Conservation (phyloP, 2,113 vertebrate species). For the Plecturocebus donacophilus region DNA sequence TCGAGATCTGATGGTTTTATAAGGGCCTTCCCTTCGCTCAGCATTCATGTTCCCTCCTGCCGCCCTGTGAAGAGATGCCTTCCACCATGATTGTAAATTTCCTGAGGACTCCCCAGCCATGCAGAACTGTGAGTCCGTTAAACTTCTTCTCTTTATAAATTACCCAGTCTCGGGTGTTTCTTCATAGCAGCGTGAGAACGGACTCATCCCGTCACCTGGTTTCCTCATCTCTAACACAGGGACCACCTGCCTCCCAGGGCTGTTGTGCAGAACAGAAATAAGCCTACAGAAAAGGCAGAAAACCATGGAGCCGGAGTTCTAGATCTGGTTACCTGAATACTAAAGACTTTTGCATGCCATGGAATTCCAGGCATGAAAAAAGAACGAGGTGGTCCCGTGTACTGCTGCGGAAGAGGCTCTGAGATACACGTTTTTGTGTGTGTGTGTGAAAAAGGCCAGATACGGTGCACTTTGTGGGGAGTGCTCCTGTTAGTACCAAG, state of each 20-base stretch:
- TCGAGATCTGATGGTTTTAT: too few species aligned
- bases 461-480: too few species aligned
- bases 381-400: background rate
- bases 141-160: too few species aligned
- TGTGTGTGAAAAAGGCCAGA: background rate
- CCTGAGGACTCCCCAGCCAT: too few species aligned
- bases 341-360: background rate
- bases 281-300: rapidly evolving
- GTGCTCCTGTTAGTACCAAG: background rate
- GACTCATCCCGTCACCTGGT: too few species aligned
- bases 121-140: too few species aligned
- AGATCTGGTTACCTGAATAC: background rate
- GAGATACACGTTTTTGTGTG: background rate
- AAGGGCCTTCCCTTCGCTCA: too few species aligned
- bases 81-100: too few species aligned
- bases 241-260: background rate
- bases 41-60: too few species aligned
- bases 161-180: too few species aligned
- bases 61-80: too few species aligned
- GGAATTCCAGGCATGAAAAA: background rate
- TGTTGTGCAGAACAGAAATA: background rate
- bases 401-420: background rate
- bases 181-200: too few species aligned
- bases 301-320: background rate
- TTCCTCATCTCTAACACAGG: background rate